Evolutionary conservation across 2,113 vertebrate species (phyloP), one percentile per base, ranked within the genome.

Genomic region (Hymenochirus boettgeri): DNA sequence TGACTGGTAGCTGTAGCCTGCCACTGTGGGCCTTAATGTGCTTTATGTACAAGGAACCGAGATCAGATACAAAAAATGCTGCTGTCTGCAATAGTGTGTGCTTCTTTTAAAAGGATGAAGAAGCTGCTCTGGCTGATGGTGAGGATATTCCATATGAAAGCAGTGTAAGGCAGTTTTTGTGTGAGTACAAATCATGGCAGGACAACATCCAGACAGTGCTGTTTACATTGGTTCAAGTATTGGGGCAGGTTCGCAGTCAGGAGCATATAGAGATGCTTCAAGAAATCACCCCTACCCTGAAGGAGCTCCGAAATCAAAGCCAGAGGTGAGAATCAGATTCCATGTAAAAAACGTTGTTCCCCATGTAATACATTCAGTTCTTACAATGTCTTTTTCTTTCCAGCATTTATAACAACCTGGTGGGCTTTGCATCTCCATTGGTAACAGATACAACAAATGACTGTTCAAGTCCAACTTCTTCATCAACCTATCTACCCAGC

Each of bases 141-240:
- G 96, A 99, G 82, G 95, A 98, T 57, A 88, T 98, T 79, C 84
- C 89, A 6, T 98, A 96, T 62, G 94, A 99, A 70, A 95, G 91
- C 55, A 98, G 96, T 45, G 96, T 99, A 71, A 91, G 96, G 26
- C 92, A 96, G 76, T 99, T 95, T 83, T 85, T 99, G 77, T 80
- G 90, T 0, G 92, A 99, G 85, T 98, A 99, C 83, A 98, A 98
- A 73, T 94, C 91, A 0, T 99, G 96, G 96, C 96, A 99, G 74
- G 96, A 99, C 81, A 98, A 96, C 81, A 90, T 98, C 79, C 96
- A 99, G 86, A 91, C 95, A 1, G 96, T 96, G 62, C 74, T 99
- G 64, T 97, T 98, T 82, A 98, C 94, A 0, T 87, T 99, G 75
- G 92, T 98, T 54, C 96, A 99, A 78, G 93, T 94, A 72, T 93